These are phyloP conservation scores for Auanema freiburgensis DNA, from an alignment of 2,888 invertebrate genomes.

Conservation along the genomic window DNA sequence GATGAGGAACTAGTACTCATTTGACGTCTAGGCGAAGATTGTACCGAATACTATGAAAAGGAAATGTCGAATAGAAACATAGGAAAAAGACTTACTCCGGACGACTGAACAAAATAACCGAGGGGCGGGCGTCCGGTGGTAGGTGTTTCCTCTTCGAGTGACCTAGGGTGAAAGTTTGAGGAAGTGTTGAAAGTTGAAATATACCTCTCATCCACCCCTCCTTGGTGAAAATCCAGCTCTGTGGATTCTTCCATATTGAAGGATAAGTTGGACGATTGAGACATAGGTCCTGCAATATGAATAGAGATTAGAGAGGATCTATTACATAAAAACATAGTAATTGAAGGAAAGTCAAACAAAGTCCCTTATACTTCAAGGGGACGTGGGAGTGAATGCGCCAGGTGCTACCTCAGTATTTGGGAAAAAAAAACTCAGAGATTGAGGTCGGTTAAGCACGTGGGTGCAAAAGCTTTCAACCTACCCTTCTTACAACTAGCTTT, in stretches of 20 bases:
- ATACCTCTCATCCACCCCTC: slow-evolving; percentile 28
- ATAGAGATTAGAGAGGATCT: not conserved
- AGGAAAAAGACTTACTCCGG: slow-evolving; percentile 13
- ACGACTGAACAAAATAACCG: slow-evolving; percentile 14
- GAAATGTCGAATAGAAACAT: not conserved
- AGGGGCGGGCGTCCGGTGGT: slow-evolving; percentile 32
- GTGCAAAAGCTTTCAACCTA: slow-evolving; percentile 1
- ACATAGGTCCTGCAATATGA: slow-evolving; percentile 25
- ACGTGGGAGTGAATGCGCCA: slow-evolving; percentile 6
- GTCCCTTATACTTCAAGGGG: slow-evolving; percentile 2
- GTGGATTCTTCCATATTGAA: slow-evolving; percentile 43
- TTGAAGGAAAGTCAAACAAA: too few species aligned
- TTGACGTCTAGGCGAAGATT: slow-evolving; percentile 19
- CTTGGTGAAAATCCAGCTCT: slow-evolving; percentile 36
- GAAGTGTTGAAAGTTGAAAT: not conserved
- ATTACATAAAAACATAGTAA: not conserved
- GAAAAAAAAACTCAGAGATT: too few species aligned
- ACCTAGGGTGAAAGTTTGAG: not conserved
- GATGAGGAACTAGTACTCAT: slow-evolving; percentile 6
- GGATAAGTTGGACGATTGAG: slow-evolving; percentile 32
- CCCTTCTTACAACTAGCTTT: slow-evolving; percentile 6
- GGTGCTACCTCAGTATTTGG: not conserved
- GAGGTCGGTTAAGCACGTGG: too few species aligned
- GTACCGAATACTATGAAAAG: slow-evolving; percentile 6
- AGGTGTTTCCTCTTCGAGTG: slow-evolving; percentile 29